Base-by-base conservation (phyloP, 2,888 invertebrate genomes). In the Caenorhabditis becei region DNA sequence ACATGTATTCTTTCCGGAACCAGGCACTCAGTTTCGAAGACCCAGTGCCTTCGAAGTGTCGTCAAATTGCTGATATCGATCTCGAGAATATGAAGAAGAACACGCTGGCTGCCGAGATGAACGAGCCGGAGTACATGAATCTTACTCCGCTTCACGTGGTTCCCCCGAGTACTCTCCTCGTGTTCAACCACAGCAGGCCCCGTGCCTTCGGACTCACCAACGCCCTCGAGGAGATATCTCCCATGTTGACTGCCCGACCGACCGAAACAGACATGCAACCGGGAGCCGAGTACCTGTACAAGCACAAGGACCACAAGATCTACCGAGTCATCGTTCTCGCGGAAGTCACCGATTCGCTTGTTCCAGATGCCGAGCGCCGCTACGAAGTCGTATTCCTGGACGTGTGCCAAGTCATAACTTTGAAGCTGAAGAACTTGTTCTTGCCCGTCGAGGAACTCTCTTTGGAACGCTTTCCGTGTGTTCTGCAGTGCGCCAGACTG, bases 341-440 rank as follows among this genome's bases (percentile, higher is more conserved):
- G 0, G 32, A 28, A 28, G n/a, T 37, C 11, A 20, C 10, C 3
- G 20, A 58, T 5, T 2, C 28, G 20, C n/a, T 1, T 5, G 8
- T 8, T 18, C 11, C 18, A 10, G 58, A 58, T 11, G 18, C 11
- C 16, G 35, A 58, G 20, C 58, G 58, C 37, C 18, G 23, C 10
- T 58, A 58, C 20, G 58, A 58, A 37, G 58, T 37, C 10, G 58
- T 37, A 18, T 58, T 58, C 11, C 58, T 58, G 18, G 58, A 58
- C n/a, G 58, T 58, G 3, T 58, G 58, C 20, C 58, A 58, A 20
- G 18, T 58, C 20, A 35, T 35, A 3, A 35, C 7, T 7, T 20
- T 58, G 37, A 58, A 58, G 32, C 37, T 58, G 7, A 58, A 37
- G 35, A 28, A 58, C 20, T 20, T 58, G 8, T 58, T 20, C 37